phyloP scores from a whole-genome alignment of 2,797 vertebrate genomes.

The Anableps anableps region DNA sequence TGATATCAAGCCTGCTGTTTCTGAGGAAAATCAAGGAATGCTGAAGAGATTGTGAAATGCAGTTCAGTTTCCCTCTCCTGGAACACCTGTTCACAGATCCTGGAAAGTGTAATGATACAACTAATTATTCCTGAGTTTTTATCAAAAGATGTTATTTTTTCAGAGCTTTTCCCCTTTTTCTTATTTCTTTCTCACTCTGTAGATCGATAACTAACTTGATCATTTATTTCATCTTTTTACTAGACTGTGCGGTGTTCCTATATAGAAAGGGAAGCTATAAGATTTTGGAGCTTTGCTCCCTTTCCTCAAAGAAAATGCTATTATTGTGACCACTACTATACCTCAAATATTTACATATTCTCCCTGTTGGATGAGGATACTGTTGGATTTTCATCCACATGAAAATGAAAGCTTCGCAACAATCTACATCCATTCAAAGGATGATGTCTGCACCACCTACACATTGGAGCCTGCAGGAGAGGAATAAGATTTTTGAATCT shows the following conservation, averaged over 20 bases:
- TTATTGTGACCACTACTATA: no score
- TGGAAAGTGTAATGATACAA: neutral
- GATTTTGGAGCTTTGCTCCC: no score
- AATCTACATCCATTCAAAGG: neutral
- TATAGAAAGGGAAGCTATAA: no score
- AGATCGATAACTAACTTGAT: no score
- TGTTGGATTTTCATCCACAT: neutral
- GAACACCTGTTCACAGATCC: neutral
- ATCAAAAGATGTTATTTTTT: no score
- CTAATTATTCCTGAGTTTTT: no score
- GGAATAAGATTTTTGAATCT: neutral
- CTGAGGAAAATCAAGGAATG: neutral
- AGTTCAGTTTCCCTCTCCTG: neutral
- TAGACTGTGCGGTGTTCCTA: no score
- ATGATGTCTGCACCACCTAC: neutral
- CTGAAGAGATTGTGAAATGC: neutral
- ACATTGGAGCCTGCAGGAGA: neutral
- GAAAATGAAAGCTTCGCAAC: neutral
- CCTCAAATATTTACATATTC: no score
- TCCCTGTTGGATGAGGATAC: neutral
- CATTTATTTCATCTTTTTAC: no score
- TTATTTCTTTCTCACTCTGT: no score
- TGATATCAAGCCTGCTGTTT: neutral
- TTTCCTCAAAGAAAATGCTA: no score
- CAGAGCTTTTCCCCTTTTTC: no score